phyloP scores from a whole-genome alignment of 2,888 invertebrate species.

The Oxytorus armatus region DNA sequence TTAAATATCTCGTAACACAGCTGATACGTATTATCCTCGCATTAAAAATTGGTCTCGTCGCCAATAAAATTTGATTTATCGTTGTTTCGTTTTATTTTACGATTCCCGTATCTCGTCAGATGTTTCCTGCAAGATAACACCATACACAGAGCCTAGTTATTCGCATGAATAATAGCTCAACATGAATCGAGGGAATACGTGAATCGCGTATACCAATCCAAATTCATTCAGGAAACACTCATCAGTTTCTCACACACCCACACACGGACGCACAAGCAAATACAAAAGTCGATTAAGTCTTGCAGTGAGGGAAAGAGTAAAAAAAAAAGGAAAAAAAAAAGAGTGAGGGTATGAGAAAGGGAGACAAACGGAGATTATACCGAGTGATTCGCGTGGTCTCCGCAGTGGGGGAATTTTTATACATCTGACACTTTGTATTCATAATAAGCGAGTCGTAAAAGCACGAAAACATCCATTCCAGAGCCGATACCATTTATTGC shows the following conservation, averaged over 20 bases:
- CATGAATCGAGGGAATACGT: slow-evolving; percentile 38
- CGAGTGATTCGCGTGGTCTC: slow-evolving; percentile 73
- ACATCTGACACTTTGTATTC: slow-evolving; percentile 75
- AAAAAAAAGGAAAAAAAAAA: slow-evolving; percentile 8
- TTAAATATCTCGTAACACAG: no score
- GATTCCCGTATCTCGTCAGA: slow-evolving; percentile 50
- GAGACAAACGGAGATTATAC: slow-evolving; percentile 69
- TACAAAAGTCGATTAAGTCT: neutral
- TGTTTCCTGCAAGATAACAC: slow-evolving; percentile 36
- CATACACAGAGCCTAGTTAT: slow-evolving; percentile 12
- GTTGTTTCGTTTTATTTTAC: slow-evolving; percentile 37
- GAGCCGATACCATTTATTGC: slow-evolving; percentile 81
- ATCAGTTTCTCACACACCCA: slow-evolving; percentile 54
- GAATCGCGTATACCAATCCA: slow-evolving; percentile 52
- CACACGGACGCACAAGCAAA: slow-evolving; percentile 39
- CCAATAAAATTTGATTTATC: slow-evolving; percentile 15
- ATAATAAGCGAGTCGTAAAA: slow-evolving; percentile 80
- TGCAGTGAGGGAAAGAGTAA: slow-evolving; percentile 30
- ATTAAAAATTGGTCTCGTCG: neutral
- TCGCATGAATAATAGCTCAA: slow-evolving; percentile 46
- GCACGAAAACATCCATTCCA: slow-evolving; percentile 80
- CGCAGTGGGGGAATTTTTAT: slow-evolving; percentile 62
- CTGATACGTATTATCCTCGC: neutral
- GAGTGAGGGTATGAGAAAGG: slow-evolving; percentile 12
- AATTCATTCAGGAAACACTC: slow-evolving; percentile 66